phyloP scores from a whole-genome alignment of 2,113 vertebrate species.

The Dipodomys merriami region DNA sequence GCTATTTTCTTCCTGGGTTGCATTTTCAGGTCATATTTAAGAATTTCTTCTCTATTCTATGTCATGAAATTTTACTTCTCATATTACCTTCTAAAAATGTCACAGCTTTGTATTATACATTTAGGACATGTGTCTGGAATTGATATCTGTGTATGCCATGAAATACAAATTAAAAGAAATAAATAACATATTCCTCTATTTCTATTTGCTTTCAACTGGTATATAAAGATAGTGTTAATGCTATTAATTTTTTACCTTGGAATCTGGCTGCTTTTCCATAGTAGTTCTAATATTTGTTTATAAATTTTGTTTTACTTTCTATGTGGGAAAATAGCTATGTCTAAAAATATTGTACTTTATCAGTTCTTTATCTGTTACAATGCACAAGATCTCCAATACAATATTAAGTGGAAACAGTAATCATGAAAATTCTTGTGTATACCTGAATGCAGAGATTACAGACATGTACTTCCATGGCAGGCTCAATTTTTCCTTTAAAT shows the following conservation, averaged over 20 bases:
- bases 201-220: neutral
- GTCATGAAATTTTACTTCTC: neutral
- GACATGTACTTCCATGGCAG: no score
- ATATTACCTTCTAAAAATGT: neutral
- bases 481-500: no score
- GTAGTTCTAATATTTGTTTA: neutral
- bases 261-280: neutral
- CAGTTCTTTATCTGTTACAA: neutral
- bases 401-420: neutral
- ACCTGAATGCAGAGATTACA: neutral
- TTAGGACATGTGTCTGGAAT: neutral
- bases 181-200: neutral
- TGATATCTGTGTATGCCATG: neutral
- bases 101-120: neutral
- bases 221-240: neutral
- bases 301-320: constrained; percentile 1
- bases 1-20: no score
- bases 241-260: neutral
- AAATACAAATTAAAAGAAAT: neutral
- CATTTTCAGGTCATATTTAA: neutral
- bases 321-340: neutral
- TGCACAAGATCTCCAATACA: neutral
- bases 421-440: neutral
- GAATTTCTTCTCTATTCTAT: neutral
- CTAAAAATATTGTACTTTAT: neutral